These are phyloP conservation scores for Lordiphosa andalusiaca DNA, from an alignment of 2,888 invertebrate genomes.

Conservation along the genomic window DNA sequence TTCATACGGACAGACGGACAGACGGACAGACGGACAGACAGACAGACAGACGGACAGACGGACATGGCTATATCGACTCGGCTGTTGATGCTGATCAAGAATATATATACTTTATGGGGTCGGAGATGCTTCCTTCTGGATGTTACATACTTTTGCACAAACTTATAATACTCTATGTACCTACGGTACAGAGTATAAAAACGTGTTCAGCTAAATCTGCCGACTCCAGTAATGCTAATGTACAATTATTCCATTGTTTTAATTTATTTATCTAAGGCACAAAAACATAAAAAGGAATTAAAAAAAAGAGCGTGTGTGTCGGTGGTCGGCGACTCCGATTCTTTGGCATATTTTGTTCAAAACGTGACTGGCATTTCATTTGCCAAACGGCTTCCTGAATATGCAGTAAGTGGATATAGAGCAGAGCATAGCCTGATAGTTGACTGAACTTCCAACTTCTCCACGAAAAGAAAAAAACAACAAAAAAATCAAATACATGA, in stretches of 20 bases:
- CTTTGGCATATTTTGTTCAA: conserved; percentile 35
- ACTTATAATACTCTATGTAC: too few species aligned
- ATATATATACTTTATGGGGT: too few species aligned
- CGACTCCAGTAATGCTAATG: conserved; percentile 35
- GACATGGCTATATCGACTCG: too few species aligned
- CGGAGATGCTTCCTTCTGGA: too few species aligned
- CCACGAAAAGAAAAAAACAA: too few species aligned
- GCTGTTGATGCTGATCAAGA: too few species aligned
- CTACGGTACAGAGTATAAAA: too few species aligned
- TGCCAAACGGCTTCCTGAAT: conserved; percentile 50
- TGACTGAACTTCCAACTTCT: conserved; percentile 51
- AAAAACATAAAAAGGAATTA: conserved; percentile 24
- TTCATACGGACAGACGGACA: too few species aligned
- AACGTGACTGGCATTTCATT: conserved; percentile 59
- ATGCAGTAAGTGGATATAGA: conserved; percentile 43
- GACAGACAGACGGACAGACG: too few species aligned
- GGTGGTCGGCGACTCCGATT: conserved; percentile 33
- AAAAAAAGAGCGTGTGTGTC: conserved; percentile 36
- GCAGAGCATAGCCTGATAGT: conserved; percentile 65
- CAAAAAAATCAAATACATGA: conserved; percentile 11
- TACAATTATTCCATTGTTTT: conserved; percentile 51
- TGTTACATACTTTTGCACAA: too few species aligned
- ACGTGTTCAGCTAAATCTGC: conserved; percentile 14
- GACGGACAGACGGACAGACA: too few species aligned
- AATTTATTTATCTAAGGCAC: conserved; percentile 39